Percentiles rank a stretch among this genome's conserved stretches.
phyloP scores from a whole-genome alignment of 2,888 invertebrate genomes.

The Tanytarsus gracilentus region DNA sequence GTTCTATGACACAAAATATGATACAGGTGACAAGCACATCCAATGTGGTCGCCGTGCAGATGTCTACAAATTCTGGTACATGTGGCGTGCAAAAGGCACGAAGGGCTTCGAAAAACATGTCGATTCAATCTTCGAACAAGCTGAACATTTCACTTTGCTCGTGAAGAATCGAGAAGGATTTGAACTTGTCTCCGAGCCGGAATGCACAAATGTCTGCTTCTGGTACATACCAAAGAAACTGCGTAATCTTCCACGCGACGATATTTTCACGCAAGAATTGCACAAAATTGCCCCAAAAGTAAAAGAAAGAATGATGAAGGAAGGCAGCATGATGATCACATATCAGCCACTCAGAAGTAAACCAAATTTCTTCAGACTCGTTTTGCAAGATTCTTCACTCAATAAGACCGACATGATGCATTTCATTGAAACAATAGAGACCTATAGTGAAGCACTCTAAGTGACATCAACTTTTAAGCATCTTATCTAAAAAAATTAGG shows the following conservation, averaged over 20 bases:
- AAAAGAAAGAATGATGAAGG: constrained; percentile 91
- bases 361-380: constrained; percentile 93
- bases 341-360: constrained; percentile 80
- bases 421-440: constrained; percentile 79
- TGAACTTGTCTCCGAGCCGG: constrained; percentile 64
- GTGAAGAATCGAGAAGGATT: constrained; percentile 63
- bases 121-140: constrained; percentile 66
- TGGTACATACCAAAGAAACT: constrained; percentile 86
- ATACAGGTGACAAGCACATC: constrained; percentile 85
- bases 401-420: constrained; percentile 76
- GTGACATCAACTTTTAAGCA: background rate
- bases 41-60: constrained; percentile 95
- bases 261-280: constrained; percentile 54
- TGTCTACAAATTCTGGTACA: constrained; percentile 94
- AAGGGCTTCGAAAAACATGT: constrained; percentile 68
- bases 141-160: constrained; percentile 58
- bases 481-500: too few species aligned
- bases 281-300: constrained; percentile 83
- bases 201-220: constrained; percentile 92
- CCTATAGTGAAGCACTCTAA: constrained; percentile 64
- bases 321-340: constrained; percentile 92
- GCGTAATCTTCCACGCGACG: constrained; percentile 46
- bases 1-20: constrained; percentile 75
- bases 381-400: constrained; percentile 82
- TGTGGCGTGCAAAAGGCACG: constrained; percentile 94